Base-by-base conservation (phyloP, 1,140 invertebrate species). In the Platyura marginata region DNA sequence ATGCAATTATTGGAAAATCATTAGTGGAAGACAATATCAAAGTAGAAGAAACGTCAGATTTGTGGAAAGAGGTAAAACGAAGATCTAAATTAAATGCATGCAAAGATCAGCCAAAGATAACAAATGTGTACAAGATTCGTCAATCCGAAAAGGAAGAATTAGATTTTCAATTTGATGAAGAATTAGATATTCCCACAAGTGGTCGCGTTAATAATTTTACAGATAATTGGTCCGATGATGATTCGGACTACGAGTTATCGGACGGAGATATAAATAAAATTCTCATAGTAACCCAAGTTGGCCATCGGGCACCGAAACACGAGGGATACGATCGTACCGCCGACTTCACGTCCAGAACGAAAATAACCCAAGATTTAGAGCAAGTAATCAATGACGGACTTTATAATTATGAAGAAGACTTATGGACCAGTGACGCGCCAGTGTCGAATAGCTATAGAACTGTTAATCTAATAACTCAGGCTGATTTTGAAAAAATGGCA, bases 121-220 rank as follows among this genome's bases (percentile, higher is more conserved):
- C 48, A 51, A 50, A 48, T 48, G 47, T 52, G 48, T 21, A 36
- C 11, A 64, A 56, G 48, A 47, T 44, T 45, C 65, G 62, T 46
- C 61, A 54, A 48, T 65, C 70, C 50, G 72, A 79, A 59, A 72
- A 78, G 45, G 88, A 92, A 61, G 91, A 96, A 59, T 64, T 96
- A 44, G 86, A 94, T 61, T 97, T 98, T 66, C 83, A 93, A 66
- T 93, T 97, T 66, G 93, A 98, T 59, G 91, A 96, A 65, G 93
- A 98, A 60, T 64, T 94, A 29, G 81, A 89, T 47, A 64, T 62
- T 54, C 65, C 74, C 16, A 74, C 79, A 18, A 71, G 69, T 44
- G 79, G 74, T 54, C 74, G 40, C 48, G 83, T 47, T 74, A 81
- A 92, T 66, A 82, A 79, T 37, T 93, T 92, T 55, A 82, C 80